Base-by-base conservation (phyloP, 1,140 invertebrate species). In the Steinernema feltiae region DNA sequence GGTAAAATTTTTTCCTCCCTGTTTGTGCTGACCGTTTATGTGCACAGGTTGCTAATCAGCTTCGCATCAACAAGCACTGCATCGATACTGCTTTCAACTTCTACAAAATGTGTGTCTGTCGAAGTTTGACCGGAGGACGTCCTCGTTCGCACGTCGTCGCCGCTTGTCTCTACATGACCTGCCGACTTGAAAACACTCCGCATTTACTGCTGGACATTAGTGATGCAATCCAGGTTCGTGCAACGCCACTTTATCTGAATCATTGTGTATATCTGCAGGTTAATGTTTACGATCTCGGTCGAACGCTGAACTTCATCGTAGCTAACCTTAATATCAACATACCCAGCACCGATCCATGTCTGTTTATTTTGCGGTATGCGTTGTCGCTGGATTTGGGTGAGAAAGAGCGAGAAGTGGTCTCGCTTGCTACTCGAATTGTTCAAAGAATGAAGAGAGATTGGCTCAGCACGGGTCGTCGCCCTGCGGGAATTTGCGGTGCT, bases 161-260 rank as follows among this genome's bases (percentile, higher is more conserved):
- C 73, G 95, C 97, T 53, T 99, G 96, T 89, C 91, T 99, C 7
- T 99, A 99, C 84, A 94, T 99, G 79, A 96, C 94, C 0, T 98
- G 96, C 84, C 89, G 97, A 76, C 93, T 92, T 27, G 94, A 97
- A 88, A 92, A 91, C 75, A 97, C 95, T 77, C 91, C 93, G 78
- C 95, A 93, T 94, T 93, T 93, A 91, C 88, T 98, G n/a, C 93
- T 99, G 80, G 97, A 99, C 87, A 95, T 98, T 48, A 97, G 94
- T 89, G 97, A 99, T 89, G 91, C 94, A 32, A 90, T 97, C 30
- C 88, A 89, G 85, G 89, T 89, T 80, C 79, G 80, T 78, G 76
- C 53, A 74, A 69, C 53, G n/a, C 29, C 32, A 71, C 41, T 69
- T 21, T n/a, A 24, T n/a, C 73, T 29, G 17, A 7, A 21, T 73